Evolutionary conservation across 2,113 vertebrate genomes (phyloP).

Genomic region (Pterocles gutturalis): DNA sequence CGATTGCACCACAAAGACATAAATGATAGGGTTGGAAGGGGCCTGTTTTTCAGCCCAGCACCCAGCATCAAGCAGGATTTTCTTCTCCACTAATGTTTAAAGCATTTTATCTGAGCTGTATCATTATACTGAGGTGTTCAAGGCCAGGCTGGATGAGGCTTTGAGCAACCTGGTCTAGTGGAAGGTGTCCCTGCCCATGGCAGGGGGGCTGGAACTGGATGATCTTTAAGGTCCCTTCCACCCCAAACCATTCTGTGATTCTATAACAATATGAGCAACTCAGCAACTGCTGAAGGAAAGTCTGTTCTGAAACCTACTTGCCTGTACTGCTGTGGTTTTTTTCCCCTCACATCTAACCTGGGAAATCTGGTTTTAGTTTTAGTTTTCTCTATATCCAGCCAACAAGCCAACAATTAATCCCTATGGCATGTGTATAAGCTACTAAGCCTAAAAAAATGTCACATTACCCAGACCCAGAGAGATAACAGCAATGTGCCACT

Average conservation of each 20-base stretch:
- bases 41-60: constrained; percentile 36
- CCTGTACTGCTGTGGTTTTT: not conserved
- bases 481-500: not conserved
- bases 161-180: too few species aligned
- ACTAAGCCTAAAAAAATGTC: not conserved
- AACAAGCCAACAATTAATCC: constrained; percentile 18
- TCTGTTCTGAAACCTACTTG: not conserved
- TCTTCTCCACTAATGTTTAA: constrained; percentile 34
- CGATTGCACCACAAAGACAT: constrained; percentile 4
- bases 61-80: constrained; percentile 51
- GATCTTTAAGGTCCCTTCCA: too few species aligned
- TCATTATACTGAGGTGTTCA: not conserved
- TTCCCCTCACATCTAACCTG: not conserved
- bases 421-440: not conserved
- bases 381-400: not conserved
- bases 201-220: too few species aligned
- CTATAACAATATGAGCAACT: not conserved
- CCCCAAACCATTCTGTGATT: too few species aligned
- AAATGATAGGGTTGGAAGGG: constrained; percentile 40
- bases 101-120: constrained; percentile 47
- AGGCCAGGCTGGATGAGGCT: too few species aligned
- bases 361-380: not conserved
- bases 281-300: not conserved
- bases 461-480: not conserved
- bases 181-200: too few species aligned